phyloP scores from a whole-genome alignment of 1,140 invertebrate genomes.

The Lepidostoma basale region DNA sequence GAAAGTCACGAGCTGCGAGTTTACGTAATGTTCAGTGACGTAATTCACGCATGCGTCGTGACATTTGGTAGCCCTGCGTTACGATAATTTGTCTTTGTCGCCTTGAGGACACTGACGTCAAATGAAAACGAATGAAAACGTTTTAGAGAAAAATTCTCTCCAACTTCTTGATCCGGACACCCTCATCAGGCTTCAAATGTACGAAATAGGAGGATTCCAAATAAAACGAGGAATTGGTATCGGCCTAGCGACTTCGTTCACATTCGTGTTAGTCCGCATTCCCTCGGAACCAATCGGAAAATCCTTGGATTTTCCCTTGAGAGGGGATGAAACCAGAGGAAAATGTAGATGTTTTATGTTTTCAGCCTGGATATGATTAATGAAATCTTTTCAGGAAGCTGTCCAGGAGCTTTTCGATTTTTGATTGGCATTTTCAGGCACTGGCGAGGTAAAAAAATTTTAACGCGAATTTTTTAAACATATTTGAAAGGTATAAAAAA shows the following conservation, averaged over 20 bases:
- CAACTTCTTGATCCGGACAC: slow-evolving; percentile 7
- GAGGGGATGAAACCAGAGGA: slow-evolving; percentile 8
- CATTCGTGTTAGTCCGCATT: slow-evolving; percentile 7
- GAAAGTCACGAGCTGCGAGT: slow-evolving; percentile 42
- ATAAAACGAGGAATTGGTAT: slow-evolving; percentile 22
- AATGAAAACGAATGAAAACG: slow-evolving; percentile 5
- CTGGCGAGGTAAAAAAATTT: no score
- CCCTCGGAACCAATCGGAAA: slow-evolving; percentile 14
- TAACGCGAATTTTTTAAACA: no score
- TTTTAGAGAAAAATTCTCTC: slow-evolving; percentile 21
- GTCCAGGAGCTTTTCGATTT: no score
- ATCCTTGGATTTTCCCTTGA: slow-evolving; percentile 10
- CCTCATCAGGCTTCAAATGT: slow-evolving; percentile 22
- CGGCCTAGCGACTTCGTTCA: slow-evolving; percentile 3
- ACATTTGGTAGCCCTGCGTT: slow-evolving; percentile 32
- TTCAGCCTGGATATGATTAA: not conserved
- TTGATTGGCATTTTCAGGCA: no score
- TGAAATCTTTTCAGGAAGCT: not conserved
- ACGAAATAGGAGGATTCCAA: not conserved
- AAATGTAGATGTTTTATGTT: slow-evolving; percentile 14
- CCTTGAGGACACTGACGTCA: slow-evolving; percentile 1
- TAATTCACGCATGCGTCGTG: slow-evolving; percentile 33
- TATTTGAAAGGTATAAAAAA: no score
- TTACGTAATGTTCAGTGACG: slow-evolving; percentile 42
- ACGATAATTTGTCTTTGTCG: slow-evolving; percentile 9